Conservation (phyloP, 2,797 vertebrate species). For the Phalanger gymnotis region DNA sequence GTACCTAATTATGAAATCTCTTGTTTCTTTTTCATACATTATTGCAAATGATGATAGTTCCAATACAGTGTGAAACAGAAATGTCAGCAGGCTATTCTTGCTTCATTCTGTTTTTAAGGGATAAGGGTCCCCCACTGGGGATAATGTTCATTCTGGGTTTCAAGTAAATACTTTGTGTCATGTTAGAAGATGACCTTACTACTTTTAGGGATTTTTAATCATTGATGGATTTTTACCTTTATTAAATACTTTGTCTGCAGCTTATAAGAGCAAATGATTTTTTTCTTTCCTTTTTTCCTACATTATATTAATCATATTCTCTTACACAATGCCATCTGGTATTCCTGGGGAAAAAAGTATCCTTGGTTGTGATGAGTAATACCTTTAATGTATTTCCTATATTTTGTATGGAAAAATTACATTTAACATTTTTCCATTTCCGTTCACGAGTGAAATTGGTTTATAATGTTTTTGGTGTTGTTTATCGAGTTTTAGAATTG, state of each 20-base stretch:
- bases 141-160: neutral
- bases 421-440: neutral
- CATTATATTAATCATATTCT: neutral
- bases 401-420: neutral
- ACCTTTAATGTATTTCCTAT: neutral
- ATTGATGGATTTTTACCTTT: neutral
- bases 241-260: neutral
- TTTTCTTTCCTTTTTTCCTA: neutral
- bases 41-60: neutral
- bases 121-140: neutral
- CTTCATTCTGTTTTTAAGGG: neutral
- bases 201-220: neutral
- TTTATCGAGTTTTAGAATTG: neutral
- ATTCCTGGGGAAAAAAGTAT: neutral
- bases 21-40: neutral
- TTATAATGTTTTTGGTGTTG: neutral
- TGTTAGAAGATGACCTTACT: neutral
- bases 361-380: neutral
- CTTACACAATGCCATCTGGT: neutral
- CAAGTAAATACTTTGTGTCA: neutral
- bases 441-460: neutral
- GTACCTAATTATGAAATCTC: neutral
- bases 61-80: neutral
- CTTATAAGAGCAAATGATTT: neutral
- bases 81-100: neutral